Percentiles rank a stretch among this genome's conserved stretches.
Evolutionary conservation across 2,113 vertebrate species (phyloP).

Genomic region (Clarias magur): DNA sequence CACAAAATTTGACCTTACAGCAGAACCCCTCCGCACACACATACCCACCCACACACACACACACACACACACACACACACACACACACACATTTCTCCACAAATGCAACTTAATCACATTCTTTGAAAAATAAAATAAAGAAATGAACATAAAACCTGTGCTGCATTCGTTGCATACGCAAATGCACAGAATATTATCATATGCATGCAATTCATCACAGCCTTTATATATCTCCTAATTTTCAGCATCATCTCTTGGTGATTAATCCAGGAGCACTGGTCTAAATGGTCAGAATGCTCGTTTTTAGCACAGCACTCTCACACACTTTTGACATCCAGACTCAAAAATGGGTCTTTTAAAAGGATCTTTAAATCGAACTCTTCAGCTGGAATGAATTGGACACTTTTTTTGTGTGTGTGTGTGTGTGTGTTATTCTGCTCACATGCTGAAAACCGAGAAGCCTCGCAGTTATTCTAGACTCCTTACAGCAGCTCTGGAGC

Average conservation of each 20-base stretch:
- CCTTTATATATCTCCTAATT: background rate
- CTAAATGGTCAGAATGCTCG: background rate
- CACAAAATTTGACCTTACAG: constrained; percentile 8
- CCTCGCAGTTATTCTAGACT: background rate
- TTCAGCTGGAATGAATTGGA: background rate
- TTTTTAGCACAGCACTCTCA: background rate
- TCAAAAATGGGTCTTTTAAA: background rate
- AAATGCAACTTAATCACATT: constrained; percentile 15
- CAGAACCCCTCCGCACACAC: background rate
- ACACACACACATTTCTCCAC: constrained; percentile 7
- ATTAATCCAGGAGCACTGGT: background rate
- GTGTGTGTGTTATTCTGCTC: background rate
- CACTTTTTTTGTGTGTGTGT: background rate
- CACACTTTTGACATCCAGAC: background rate
- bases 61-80: constrained; percentile 20
- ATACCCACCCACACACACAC: background rate
- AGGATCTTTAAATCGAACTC: background rate
- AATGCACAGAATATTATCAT: background rate
- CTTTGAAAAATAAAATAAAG: background rate
- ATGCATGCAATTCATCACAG: background rate
- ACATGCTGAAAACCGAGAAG: background rate
- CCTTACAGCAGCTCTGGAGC: background rate
- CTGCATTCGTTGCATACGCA: background rate
- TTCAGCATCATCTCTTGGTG: background rate
- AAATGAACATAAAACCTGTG: background rate